Conservation (phyloP, 2,888 invertebrate species). For the Nephrotoma appendiculata region DNA sequence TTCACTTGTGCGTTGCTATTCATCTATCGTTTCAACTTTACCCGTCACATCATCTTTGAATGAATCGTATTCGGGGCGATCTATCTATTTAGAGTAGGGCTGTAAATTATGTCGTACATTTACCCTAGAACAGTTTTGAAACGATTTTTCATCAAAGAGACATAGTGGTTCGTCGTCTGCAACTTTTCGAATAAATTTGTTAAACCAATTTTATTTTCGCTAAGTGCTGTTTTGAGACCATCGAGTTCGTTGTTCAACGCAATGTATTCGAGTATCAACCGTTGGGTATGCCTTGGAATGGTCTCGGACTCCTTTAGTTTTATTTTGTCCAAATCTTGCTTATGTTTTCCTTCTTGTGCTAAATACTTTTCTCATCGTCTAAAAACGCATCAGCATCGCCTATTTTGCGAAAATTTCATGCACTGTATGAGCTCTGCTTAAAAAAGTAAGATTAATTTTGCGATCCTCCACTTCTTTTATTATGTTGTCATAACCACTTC, state of each 20-base stretch:
- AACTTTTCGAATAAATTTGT: neutral
- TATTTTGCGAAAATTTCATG: constrained; percentile 76
- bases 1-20: neutral
- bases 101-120: fast-evolving
- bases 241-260: constrained; percentile 66
- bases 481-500: too few relatives aligned
- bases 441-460: neutral
- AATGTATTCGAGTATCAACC: constrained; percentile 73
- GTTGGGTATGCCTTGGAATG: constrained; percentile 77
- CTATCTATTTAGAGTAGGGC: neutral
- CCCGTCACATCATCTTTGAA: neutral
- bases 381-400: constrained; percentile 65
- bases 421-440: constrained; percentile 70
- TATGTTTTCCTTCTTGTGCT: constrained; percentile 60
- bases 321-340: constrained; percentile 40
- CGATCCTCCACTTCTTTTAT: constrained; percentile 44
- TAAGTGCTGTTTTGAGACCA: constrained; percentile 29
- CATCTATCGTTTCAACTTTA: constrained; percentile 13
- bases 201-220: neutral
- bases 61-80: neutral
- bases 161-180: neutral
- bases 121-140: neutral
- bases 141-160: neutral
- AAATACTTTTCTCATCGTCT: constrained; percentile 54
- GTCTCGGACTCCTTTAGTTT: constrained; percentile 40